Evolutionary conservation across 1,140 invertebrate genomes (phyloP).

Genomic region (Drosophila suzukii): DNA sequence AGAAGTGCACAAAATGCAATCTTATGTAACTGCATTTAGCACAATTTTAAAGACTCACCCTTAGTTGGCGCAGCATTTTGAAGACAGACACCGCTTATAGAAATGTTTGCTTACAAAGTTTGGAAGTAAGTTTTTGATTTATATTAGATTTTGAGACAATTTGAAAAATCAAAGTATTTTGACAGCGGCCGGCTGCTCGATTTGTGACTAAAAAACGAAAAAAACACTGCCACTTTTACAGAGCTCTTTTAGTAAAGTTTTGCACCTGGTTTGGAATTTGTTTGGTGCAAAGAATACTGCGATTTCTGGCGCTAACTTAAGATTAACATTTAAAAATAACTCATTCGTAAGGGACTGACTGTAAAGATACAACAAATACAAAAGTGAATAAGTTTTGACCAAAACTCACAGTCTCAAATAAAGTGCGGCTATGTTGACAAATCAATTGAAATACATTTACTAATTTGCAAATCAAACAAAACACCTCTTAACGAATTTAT

Average conservation of each 20-base stretch:
- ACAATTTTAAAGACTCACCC: background rate
- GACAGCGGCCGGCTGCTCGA: slow-evolving; percentile 24
- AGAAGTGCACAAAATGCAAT: slow-evolving; percentile 31
- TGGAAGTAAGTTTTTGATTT: background rate
- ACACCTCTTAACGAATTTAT: too few relatives aligned
- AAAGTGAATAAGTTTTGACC: too few relatives aligned
- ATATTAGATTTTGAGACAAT: background rate
- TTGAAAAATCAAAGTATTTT: slow-evolving; percentile 36
- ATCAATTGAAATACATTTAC: background rate
- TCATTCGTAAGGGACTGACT: too few relatives aligned
- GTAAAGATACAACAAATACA: too few relatives aligned
- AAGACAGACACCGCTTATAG: background rate
- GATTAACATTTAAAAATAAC: too few relatives aligned
- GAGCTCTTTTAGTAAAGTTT: background rate
- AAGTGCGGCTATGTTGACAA: background rate
- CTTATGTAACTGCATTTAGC: slow-evolving; percentile 30
- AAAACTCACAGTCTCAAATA: background rate
- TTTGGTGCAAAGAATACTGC: background rate
- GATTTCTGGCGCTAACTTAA: too few relatives aligned
- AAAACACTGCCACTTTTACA: background rate
- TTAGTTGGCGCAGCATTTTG: slow-evolving; percentile 37
- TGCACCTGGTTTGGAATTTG: background rate
- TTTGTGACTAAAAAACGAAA: slow-evolving; percentile 26
- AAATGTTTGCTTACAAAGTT: background rate
- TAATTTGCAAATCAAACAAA: too few relatives aligned